phyloP scores from a whole-genome alignment of 2,888 invertebrate species.

The Harpagoxenus sublaevis region DNA sequence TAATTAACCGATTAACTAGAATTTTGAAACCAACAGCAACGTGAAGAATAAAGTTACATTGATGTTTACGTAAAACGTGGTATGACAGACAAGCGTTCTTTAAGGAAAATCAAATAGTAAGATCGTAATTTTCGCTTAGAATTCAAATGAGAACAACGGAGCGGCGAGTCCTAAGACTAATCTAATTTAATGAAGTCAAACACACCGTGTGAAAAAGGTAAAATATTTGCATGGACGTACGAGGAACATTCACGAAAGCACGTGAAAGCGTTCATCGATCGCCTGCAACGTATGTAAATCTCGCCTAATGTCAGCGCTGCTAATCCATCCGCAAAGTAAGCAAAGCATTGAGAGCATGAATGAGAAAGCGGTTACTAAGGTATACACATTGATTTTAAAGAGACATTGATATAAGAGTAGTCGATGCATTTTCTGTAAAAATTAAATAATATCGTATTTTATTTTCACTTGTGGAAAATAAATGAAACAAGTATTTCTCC shows the following conservation, averaged over 20 bases:
- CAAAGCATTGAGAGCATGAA: background rate
- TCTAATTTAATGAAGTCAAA: conserved; percentile 28
- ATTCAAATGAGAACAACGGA: conserved; percentile 48
- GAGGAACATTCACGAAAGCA: background rate
- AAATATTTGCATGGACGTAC: background rate
- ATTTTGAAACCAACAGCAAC: background rate
- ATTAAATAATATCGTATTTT: background rate
- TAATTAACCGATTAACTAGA: background rate
- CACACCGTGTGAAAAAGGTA: background rate
- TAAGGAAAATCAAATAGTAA: conserved; percentile 46
- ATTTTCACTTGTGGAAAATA: background rate
- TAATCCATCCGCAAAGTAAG: conserved; percentile 32
- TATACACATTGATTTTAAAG: conserved; percentile 32
- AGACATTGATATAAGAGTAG: conserved; percentile 20
- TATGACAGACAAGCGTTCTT: conserved; percentile 46
- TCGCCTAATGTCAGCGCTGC: conserved; percentile 14
- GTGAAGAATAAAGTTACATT: conserved; percentile 28
- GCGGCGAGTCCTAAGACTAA: conserved; percentile 35
- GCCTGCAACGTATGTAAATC: conserved; percentile 35
- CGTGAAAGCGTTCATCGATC: conserved; percentile 10
- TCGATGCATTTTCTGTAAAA: background rate
- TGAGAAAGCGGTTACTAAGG: conserved; percentile 34
- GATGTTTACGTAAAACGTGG: conserved; percentile 42
- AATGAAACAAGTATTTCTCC: background rate
- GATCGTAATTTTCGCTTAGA: conserved; percentile 61